phyloP scores from a whole-genome alignment of 2,888 invertebrate genomes.

The Horisme vitalbata region DNA sequence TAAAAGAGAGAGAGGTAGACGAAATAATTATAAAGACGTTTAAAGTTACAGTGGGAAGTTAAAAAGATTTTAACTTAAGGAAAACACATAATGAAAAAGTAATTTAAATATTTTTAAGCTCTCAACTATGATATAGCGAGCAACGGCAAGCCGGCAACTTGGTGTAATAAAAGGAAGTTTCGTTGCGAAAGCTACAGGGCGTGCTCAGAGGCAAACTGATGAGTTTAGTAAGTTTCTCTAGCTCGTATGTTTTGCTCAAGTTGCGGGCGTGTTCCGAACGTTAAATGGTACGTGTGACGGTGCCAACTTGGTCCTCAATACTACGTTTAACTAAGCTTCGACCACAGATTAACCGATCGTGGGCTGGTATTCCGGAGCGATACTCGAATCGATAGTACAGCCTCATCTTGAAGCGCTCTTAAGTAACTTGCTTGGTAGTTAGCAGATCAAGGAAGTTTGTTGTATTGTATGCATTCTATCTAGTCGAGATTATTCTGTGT shows the following conservation, averaged over 20 bases:
- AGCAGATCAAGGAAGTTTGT: too few relatives aligned
- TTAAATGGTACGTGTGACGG: constrained; percentile 46
- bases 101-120: too few relatives aligned
- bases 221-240: constrained; percentile 72
- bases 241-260: constrained; percentile 54
- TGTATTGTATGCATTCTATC: too few relatives aligned
- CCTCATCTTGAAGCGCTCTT: not conserved
- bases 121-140: constrained; percentile 46
- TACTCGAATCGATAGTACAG: not conserved
- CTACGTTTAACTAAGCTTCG: constrained; percentile 16
- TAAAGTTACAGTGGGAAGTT: too few relatives aligned
- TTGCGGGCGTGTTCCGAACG: constrained; percentile 54
- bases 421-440: too few relatives aligned
- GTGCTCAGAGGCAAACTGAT: constrained; percentile 66
- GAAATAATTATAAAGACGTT: too few relatives aligned
- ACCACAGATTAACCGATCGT: constrained; percentile 11
- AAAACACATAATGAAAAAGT: too few relatives aligned
- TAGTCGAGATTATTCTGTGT: too few relatives aligned
- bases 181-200: constrained; percentile 54
- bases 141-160: constrained; percentile 45
- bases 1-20: too few relatives aligned
- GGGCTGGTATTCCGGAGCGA: not conserved
- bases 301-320: constrained; percentile 30
- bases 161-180: constrained; percentile 68
- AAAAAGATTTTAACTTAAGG: not conserved